Evolutionary conservation across 2,113 vertebrate species (phyloP).

Genomic region (Neotragus pygmaeus): DNA sequence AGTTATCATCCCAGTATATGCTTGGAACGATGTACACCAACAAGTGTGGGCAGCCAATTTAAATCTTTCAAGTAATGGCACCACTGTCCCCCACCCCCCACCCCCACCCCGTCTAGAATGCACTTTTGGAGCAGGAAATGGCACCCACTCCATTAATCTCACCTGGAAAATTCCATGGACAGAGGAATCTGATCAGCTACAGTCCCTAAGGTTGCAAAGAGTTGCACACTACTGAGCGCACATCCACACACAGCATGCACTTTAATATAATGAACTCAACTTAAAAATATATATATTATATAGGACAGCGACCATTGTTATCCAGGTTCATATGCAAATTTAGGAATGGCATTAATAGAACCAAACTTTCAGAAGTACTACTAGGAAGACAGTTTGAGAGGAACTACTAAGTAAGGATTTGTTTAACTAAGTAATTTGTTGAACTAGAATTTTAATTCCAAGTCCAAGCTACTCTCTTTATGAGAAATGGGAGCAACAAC

Average conservation of each 20-base stretch:
- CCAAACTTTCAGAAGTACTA: not conserved
- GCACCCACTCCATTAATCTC: not conserved
- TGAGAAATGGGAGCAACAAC: not conserved
- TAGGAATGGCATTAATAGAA: not conserved
- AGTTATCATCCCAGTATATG: constrained; percentile 1
- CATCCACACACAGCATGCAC: not conserved
- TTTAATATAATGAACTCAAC: not conserved
- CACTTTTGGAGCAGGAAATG: not conserved
- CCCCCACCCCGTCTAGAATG: not conserved
- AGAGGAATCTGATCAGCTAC: not conserved
- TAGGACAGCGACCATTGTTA: not conserved
- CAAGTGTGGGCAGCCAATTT: constrained; percentile 23
- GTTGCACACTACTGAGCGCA: not conserved
- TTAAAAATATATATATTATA: not conserved
- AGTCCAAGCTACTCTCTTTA: not conserved
- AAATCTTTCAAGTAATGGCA: not conserved
- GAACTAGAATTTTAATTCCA: not conserved
- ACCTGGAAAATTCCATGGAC: not conserved
- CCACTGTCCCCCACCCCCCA: not conserved
- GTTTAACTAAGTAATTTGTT: not conserved
- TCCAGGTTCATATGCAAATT: not conserved
- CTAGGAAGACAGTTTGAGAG: not conserved
- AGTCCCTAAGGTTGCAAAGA: not conserved
- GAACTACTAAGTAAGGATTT: not conserved
- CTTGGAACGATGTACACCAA: constrained; percentile 3